These are phyloP conservation scores for Ophion costatus DNA, from an alignment of 2,888 invertebrate species.

Conservation along the genomic window DNA sequence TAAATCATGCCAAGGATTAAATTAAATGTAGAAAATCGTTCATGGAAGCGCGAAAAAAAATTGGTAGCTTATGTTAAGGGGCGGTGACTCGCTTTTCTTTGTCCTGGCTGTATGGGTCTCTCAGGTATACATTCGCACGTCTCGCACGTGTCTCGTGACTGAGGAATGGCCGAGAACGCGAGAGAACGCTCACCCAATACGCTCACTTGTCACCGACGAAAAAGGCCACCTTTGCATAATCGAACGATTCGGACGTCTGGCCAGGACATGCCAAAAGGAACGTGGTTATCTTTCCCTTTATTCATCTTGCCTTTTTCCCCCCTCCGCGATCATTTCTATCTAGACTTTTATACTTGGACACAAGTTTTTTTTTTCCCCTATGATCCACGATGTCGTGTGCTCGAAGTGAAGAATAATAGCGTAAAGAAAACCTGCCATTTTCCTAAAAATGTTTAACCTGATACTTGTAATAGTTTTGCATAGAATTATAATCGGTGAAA, in stretches of 20 bases:
- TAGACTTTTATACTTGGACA: too few species aligned
- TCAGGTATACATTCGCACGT: neutral
- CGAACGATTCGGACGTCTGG: slow-evolving; percentile 72
- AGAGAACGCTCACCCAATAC: slow-evolving; percentile 30
- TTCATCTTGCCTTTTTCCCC: slow-evolving; percentile 1
- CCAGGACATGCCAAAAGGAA: slow-evolving; percentile 27
- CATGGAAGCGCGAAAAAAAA: slow-evolving; percentile 2
- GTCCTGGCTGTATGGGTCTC: neutral
- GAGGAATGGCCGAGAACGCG: neutral
- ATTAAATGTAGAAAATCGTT: slow-evolving; percentile 6
- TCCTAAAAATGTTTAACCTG: too few species aligned
- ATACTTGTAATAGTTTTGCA: too few species aligned
- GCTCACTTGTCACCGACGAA: slow-evolving; percentile 43
- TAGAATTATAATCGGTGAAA: too few species aligned
- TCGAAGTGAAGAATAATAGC: too few species aligned
- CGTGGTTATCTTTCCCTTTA: slow-evolving; percentile 28
- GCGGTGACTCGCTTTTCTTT: neutral
- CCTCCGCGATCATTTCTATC: slow-evolving; percentile 7
- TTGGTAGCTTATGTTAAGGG: neutral
- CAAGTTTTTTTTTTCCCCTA: too few species aligned
- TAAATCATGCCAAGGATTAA: slow-evolving; percentile 25
- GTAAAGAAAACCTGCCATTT: too few species aligned
- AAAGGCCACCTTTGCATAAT: slow-evolving; percentile 72
- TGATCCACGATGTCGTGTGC: too few species aligned
- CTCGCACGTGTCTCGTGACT: slow-evolving; percentile 2